phyloP scores from a whole-genome alignment of 2,888 invertebrate genomes.

The Melanostoma scalare region DNA sequence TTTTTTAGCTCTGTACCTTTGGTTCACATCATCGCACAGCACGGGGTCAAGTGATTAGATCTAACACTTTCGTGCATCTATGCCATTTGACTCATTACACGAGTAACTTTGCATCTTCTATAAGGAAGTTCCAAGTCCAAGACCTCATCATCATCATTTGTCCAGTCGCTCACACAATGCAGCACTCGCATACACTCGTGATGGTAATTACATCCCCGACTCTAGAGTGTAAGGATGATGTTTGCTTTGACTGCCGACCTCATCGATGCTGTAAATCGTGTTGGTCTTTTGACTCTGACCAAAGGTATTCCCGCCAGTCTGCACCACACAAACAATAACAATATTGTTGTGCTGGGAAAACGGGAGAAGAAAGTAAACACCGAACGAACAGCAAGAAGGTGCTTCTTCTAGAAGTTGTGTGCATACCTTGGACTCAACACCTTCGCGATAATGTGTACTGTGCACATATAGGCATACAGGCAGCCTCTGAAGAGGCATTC shows the following conservation, averaged over 20 bases:
- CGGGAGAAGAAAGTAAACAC: slow-evolving; percentile 43
- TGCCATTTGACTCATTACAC: slow-evolving; percentile 50
- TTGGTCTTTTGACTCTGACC: slow-evolving; percentile 60
- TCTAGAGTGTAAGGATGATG: slow-evolving; percentile 58
- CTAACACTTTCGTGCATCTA: slow-evolving; percentile 41
- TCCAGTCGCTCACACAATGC: slow-evolving; percentile 32
- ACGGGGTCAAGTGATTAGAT: slow-evolving; percentile 66
- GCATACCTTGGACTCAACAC: slow-evolving; percentile 65
- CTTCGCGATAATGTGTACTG: slow-evolving; percentile 51
- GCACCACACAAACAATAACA: neutral
- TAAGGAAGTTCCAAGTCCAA: slow-evolving; percentile 38
- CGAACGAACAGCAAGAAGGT: slow-evolving; percentile 32
- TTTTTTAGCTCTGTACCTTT: slow-evolving; percentile 8
- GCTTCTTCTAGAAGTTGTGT: slow-evolving; percentile 18
- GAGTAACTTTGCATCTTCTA: slow-evolving; percentile 30
- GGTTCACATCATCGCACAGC: slow-evolving; percentile 29
- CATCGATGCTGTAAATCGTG: slow-evolving; percentile 69
- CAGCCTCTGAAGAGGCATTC: slow-evolving; percentile 64
- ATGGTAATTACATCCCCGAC: slow-evolving; percentile 64
- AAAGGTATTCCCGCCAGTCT: neutral
- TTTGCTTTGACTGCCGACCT: slow-evolving; percentile 72
- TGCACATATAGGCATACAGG: neutral
- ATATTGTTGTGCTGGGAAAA: slow-evolving; percentile 18
- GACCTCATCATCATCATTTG: slow-evolving; percentile 72
- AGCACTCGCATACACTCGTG: slow-evolving; percentile 13